Conservation (phyloP, 2,888 invertebrate genomes). For the Ectemnius continuus region DNA sequence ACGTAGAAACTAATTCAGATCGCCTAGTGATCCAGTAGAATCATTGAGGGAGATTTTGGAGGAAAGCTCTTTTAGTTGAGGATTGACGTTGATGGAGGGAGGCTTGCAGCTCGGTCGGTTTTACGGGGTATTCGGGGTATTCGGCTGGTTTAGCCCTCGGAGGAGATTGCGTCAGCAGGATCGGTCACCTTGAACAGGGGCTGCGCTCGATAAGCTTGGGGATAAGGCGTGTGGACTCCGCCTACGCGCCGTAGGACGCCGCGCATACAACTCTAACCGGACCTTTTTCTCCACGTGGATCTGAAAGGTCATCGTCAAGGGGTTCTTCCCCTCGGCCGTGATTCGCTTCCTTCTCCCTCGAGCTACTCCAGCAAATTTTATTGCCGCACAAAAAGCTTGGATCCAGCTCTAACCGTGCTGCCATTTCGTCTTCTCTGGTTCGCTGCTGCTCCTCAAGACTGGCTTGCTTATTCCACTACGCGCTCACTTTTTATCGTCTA, state of each 20-base stretch:
- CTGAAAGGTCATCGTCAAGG: slow-evolving; percentile 34
- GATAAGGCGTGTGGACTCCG: slow-evolving; percentile 19
- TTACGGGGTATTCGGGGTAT: no score
- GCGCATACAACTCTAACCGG: slow-evolving; percentile 7
- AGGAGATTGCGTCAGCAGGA: slow-evolving; percentile 20
- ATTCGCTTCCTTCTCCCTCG: not conserved
- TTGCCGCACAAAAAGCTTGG: slow-evolving; percentile 1
- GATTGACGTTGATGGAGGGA: no score
- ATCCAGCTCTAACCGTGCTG: not conserved
- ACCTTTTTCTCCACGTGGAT: slow-evolving; percentile 14
- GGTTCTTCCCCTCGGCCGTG: slow-evolving; percentile 28
- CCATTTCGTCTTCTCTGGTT: slow-evolving; percentile 16
- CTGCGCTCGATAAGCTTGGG: slow-evolving; percentile 37
- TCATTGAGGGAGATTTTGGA: no score
- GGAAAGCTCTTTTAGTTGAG: no score
- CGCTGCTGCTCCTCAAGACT: not conserved
- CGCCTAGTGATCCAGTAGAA: no score
- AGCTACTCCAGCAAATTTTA: not conserved
- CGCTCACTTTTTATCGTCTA: not conserved
- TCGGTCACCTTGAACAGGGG: slow-evolving; percentile 49
- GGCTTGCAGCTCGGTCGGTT: no score
- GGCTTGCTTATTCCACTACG: not conserved
- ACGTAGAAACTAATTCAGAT: not conserved
- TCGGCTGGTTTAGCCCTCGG: not conserved
- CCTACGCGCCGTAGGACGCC: slow-evolving; percentile 9